Evolutionary conservation across 2,797 vertebrate species (phyloP).

Genomic region (Menidia menidia): DNA sequence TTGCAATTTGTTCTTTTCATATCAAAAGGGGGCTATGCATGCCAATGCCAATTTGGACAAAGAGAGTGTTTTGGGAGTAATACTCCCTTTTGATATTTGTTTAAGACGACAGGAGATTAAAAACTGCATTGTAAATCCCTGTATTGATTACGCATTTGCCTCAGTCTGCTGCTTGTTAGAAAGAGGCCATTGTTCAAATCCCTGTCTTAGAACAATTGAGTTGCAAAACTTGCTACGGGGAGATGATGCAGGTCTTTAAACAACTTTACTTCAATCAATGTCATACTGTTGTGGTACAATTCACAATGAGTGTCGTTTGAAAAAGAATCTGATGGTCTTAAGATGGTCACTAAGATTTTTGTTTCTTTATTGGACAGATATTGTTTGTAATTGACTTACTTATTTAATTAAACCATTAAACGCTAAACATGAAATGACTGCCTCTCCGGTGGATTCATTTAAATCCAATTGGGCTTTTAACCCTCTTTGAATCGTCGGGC

Average conservation of each 20-base stretch:
- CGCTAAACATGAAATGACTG: constrained; percentile 11
- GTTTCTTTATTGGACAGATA: neutral
- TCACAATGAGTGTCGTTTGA: neutral
- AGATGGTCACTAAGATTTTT: neutral
- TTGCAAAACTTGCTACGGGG: too few species aligned
- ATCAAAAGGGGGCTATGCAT: constrained; percentile 10
- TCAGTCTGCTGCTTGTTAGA: too few species aligned
- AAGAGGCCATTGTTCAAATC: too few species aligned
- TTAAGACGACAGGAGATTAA: too few species aligned
- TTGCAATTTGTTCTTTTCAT: constrained; percentile 23
- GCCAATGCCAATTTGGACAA: neutral
- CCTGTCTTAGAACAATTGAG: too few species aligned
- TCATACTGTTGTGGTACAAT: neutral
- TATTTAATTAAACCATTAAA: constrained; percentile 15
- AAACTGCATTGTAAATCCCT: too few species aligned
- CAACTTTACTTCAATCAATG: neutral
- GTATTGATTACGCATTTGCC: too few species aligned
- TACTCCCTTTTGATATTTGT: neutral
- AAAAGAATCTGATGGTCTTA: neutral
- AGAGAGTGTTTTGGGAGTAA: neutral
- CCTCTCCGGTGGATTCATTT: constrained; percentile 27
- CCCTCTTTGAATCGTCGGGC: constrained; percentile 55
- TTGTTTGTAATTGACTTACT: neutral
- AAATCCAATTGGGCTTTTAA: constrained; percentile 39
- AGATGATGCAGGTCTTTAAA: neutral